Conservation (phyloP, 2,797 vertebrate species). For the Onychomys leucogaster region DNA sequence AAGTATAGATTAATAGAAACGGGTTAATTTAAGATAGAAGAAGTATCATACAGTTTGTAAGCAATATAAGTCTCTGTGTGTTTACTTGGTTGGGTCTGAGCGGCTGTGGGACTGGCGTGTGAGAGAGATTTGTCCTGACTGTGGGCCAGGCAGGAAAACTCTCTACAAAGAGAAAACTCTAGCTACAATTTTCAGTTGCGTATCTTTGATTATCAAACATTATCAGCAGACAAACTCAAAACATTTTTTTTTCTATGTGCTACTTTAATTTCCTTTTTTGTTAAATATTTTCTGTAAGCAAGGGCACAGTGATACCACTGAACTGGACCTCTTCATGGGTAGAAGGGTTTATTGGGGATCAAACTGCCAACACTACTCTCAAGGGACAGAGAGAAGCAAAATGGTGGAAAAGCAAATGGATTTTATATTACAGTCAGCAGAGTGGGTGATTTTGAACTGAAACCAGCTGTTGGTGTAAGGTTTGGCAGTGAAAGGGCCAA, state of each 20-base stretch:
- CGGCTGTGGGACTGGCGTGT: no score
- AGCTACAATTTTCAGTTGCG: conserved; percentile 30
- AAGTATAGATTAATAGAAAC: no score
- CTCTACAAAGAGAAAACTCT: no score
- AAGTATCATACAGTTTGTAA: no score
- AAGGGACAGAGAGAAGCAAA: neutral
- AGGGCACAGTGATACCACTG: neutral
- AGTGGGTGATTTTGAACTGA: neutral
- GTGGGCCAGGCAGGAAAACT: no score
- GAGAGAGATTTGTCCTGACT: no score
- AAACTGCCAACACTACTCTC: neutral
- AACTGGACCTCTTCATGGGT: neutral
- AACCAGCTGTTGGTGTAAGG: neutral
- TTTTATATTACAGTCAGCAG: neutral
- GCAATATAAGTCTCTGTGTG: no score
- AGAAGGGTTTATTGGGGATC: neutral
- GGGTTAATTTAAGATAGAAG: no score
- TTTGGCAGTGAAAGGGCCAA: no score
- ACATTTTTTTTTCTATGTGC: conserved; percentile 39
- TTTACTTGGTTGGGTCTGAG: no score
- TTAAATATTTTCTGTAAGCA: neutral
- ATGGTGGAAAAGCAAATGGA: neutral
- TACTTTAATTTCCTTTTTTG: conserved; percentile 39
- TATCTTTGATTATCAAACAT: neutral
- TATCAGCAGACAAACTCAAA: conserved; percentile 3